These are phyloP conservation scores for Hylaeus anthracinus DNA, from an alignment of 1,140 invertebrate genomes.

Conservation along the genomic window DNA sequence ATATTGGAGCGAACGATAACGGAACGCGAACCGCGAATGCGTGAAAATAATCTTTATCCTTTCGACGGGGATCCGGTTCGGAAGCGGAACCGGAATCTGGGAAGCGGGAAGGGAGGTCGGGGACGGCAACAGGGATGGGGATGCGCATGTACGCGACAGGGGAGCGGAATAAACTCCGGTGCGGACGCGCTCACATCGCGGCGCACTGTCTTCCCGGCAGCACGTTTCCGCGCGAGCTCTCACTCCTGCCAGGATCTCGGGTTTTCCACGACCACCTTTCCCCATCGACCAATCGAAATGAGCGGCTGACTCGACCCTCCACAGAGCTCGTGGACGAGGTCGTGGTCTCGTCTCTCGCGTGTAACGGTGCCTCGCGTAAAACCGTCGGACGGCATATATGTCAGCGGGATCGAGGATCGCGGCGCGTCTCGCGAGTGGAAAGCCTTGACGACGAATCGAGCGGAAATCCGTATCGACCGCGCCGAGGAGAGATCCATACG, in stretches of 20 bases:
- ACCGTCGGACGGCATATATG: conserved; percentile 25
- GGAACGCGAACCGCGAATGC: conserved; percentile 38
- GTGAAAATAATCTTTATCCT: conserved; percentile 65
- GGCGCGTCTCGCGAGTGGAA: conserved; percentile 28
- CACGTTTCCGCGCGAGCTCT: conserved; percentile 44
- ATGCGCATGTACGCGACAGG: conserved; percentile 61
- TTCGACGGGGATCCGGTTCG: conserved; percentile 59
- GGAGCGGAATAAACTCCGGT: conserved; percentile 58
- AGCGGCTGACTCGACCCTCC: background rate
- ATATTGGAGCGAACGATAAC: conserved; percentile 8
- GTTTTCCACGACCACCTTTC: background rate
- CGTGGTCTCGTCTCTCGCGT: background rate
- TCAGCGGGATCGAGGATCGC: background rate
- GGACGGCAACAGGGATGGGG: conserved; percentile 31
- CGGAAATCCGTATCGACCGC: background rate
- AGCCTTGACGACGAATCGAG: background rate
- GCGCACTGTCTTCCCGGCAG: conserved; percentile 55
- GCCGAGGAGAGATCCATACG: background rate
- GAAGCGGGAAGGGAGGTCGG: conserved; percentile 11
- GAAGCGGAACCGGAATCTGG: conserved; percentile 63
- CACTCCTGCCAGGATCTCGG: background rate
- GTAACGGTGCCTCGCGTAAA: background rate
- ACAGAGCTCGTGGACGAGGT: too few species aligned
- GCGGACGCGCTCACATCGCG: conserved; percentile 62
- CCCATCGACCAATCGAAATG: background rate